phyloP scores from a whole-genome alignment of 2,888 invertebrate genomes.

The Ethmia dodecea region DNA sequence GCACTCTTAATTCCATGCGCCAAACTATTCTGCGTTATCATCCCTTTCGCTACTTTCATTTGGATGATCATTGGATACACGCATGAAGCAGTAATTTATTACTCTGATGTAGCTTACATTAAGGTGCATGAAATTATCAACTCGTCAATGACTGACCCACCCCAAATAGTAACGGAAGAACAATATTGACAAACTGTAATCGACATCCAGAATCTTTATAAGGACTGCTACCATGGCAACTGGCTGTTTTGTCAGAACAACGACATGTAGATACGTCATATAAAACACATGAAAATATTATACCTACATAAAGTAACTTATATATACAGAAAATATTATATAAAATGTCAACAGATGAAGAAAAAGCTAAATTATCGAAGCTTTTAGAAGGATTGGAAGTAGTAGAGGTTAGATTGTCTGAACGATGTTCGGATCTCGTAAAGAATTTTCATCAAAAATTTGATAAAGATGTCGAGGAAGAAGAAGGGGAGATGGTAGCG shows the following conservation, averaged over 20 bases:
- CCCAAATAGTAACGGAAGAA: too few species aligned
- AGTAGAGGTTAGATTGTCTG: slow-evolving; percentile 51
- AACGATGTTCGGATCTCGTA: slow-evolving; percentile 46
- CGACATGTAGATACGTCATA: too few species aligned
- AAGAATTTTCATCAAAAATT: slow-evolving; percentile 49
- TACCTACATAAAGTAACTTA: too few species aligned
- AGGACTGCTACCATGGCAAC: too few species aligned
- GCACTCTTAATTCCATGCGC: slow-evolving; percentile 38
- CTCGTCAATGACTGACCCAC: too few species aligned
- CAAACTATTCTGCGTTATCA: slow-evolving; percentile 44
- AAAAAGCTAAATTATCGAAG: slow-evolving; percentile 53
- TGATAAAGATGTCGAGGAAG: slow-evolving; percentile 35
- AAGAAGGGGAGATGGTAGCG: slow-evolving; percentile 21
- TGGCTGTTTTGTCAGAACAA: too few species aligned
- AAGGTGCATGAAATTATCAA: background rate
- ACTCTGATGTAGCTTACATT: background rate
- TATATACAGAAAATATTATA: background rate
- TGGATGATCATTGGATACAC: slow-evolving; percentile 36
- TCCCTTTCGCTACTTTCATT: slow-evolving; percentile 38
- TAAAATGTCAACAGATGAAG: slow-evolving; percentile 62
- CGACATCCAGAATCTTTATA: too few species aligned
- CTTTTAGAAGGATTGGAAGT: slow-evolving; percentile 54
- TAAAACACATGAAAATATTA: too few species aligned
- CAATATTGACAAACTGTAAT: too few species aligned
- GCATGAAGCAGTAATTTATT: slow-evolving; percentile 25